phyloP scores from a whole-genome alignment of 2,888 invertebrate species.

The Mactromeris polynyma region DNA sequence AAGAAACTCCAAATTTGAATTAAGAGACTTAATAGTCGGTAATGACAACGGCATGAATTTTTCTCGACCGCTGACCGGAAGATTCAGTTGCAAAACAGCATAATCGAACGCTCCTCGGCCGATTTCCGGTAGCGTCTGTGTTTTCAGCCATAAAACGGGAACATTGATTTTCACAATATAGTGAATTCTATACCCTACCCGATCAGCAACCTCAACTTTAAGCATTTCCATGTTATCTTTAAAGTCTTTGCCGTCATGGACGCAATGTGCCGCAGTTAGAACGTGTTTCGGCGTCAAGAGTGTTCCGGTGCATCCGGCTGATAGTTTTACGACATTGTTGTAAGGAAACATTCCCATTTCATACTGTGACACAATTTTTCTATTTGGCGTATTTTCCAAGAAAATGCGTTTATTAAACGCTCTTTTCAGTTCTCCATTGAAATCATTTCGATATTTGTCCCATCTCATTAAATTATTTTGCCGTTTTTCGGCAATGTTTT shows the following conservation, averaged over 20 bases:
- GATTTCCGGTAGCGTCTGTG: conserved; percentile 62
- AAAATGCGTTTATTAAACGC: conserved; percentile 20
- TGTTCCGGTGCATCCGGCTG: conserved; percentile 84
- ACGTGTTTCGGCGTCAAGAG: conserved; percentile 81
- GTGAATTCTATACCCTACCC: conserved; percentile 77
- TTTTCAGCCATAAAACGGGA: conserved; percentile 76
- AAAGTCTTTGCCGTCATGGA: conserved; percentile 81
- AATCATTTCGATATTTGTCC: background rate
- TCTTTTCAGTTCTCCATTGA: background rate
- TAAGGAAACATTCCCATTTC: conserved; percentile 80
- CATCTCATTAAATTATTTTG: background rate
- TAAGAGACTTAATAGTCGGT: conserved; percentile 72
- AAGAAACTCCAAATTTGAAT: conserved; percentile 78
- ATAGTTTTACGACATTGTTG: conserved; percentile 82
- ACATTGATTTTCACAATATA: conserved; percentile 81
- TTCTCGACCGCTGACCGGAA: conserved; percentile 77
- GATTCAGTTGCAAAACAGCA: conserved; percentile 79
- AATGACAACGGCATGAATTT: conserved; percentile 79
- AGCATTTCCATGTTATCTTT: conserved; percentile 78
- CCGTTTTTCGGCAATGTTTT: background rate
- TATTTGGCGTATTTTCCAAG: conserved; percentile 18
- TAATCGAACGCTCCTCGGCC: conserved; percentile 80
- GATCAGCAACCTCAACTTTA: conserved; percentile 81
- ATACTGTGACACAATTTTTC: conserved; percentile 60
- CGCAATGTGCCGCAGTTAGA: conserved; percentile 85